These are phyloP conservation scores for Leptinotarsa juncta DNA, from an alignment of 2,888 invertebrate species.

Conservation along the genomic window DNA sequence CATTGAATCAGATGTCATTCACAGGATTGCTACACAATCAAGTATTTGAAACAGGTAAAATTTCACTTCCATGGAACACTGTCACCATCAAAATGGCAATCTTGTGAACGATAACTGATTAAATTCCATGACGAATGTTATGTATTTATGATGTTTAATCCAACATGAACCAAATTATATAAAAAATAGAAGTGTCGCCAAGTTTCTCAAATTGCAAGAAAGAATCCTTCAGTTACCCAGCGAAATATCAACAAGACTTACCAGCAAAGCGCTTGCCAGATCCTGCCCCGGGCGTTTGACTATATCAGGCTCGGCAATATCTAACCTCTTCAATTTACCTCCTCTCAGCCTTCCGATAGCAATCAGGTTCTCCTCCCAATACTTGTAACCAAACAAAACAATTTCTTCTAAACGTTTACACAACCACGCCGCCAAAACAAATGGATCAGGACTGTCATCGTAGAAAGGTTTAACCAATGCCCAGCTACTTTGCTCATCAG, in stretches of 20 bases:
- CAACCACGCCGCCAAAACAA: slow-evolving; percentile 76
- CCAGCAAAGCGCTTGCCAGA: slow-evolving; percentile 34
- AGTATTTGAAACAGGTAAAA: no score
- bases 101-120: no score
- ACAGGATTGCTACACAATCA: no score
- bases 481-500: slow-evolving; percentile 54
- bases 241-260: slow-evolving; percentile 25
- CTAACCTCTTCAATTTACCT: slow-evolving; percentile 68
- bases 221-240: not conserved
- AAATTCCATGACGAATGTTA: no score
- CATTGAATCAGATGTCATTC: no score
- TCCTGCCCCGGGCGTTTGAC: slow-evolving; percentile 44
- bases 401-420: slow-evolving; percentile 72
- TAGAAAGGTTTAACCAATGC: slow-evolving; percentile 55
- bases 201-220: not conserved
- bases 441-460: slow-evolving; percentile 67
- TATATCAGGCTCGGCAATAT: slow-evolving; percentile 70
- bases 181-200: no score
- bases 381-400: slow-evolving; percentile 71
- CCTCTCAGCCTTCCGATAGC: slow-evolving; percentile 75
- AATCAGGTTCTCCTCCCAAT: slow-evolving; percentile 72
- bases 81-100: no score
- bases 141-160: no score
- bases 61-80: no score
- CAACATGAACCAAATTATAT: no score